Base-by-base conservation (phyloP, 2,797 vertebrate species). In the Esox masquinongy region DNA sequence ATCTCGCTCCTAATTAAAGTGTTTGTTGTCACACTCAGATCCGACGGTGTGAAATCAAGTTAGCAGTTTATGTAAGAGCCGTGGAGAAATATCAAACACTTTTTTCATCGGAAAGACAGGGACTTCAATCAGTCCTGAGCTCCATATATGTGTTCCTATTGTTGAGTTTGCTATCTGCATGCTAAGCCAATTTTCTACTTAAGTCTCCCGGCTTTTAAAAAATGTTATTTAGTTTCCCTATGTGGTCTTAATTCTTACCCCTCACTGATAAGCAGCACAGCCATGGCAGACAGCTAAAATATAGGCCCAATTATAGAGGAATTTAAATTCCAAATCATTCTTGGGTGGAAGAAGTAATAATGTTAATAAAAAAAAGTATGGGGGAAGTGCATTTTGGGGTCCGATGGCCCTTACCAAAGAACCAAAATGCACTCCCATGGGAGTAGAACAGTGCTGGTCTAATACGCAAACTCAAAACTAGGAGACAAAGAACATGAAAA, bases 171-270 rank as follows among this genome's bases (percentile, higher is more conserved):
- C 92, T 88, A 94, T 94, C 92, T 94, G 88, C 91, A 93, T 90
- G 89, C 91, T 96, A 97, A 97, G 95, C 96, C 96, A 96, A 96
- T 97, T 97, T 97, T 97, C 95, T 96, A 94, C 95, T 96, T 95
- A 95, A 86, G 91, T 89, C 92, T 92, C 83, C 88, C 89, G 83
- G 91, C 93, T 90, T 93, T 95, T 92, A 92, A 94, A 79, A 95
- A 94, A 90, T 94, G 90, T 92, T 92, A 92, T 89, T 95, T 93
- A 86, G 88, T 94, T 94, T 68, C 91, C 90, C 87, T 93, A 90
- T 90, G 90, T 93, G 90, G 94, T 91, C 91, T 94, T 96, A 93
- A 94, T 95, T 90, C 93, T 90, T 93, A 90, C 89, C 89, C 90
- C 91, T 89, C 75, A 83, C 83, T 92, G 88, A 90, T 93, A 88